Percentiles rank a stretch among this genome's conserved stretches.
Evolutionary conservation across 1,140 invertebrate genomes (phyloP).

Genomic region (Cherax destructor): DNA sequence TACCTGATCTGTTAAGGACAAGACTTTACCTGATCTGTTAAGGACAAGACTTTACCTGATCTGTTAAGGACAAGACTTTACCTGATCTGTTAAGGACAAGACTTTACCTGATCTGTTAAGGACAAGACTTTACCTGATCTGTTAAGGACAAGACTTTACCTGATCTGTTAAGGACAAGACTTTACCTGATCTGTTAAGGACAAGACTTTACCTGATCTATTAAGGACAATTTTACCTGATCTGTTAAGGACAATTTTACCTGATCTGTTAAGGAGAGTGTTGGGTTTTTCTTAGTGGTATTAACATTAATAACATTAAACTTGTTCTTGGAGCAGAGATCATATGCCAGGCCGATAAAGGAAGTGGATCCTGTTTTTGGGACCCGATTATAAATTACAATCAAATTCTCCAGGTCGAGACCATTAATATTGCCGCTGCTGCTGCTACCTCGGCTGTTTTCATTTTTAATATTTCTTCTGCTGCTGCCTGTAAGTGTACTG

Average conservation of each 20-base stretch:
- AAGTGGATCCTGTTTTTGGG: slow-evolving; percentile 99
- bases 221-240: background rate
- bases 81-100: background rate
- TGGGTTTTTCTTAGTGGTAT: slow-evolving; percentile 96
- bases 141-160: background rate
- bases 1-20: background rate
- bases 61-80: too few species aligned
- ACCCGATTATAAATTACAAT: slow-evolving; percentile 96
- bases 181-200: slow-evolving; percentile 91
- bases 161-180: background rate
- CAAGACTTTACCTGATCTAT: background rate
- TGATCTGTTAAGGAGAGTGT: slow-evolving; percentile 94
- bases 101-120: slow-evolving; percentile 88
- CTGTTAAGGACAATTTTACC: slow-evolving; percentile 75
- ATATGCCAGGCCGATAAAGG: slow-evolving; percentile 97
- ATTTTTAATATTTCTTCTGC: background rate
- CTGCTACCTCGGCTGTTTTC: background rate
- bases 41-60: slow-evolving; percentile 77
- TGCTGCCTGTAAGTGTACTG: background rate
- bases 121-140: slow-evolving; percentile 77
- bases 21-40: slow-evolving; percentile 88
- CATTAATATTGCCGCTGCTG: background rate
- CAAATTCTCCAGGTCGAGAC: slow-evolving; percentile 75
- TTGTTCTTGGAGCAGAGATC: slow-evolving; percentile 94
- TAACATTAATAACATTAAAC: slow-evolving; percentile 97